A percentile compares a stretch with the other conserved stretches of the same genome.
Evolutionary conservation across 1,140 invertebrate species (phyloP).

Genomic region (Bombus ignitus): DNA sequence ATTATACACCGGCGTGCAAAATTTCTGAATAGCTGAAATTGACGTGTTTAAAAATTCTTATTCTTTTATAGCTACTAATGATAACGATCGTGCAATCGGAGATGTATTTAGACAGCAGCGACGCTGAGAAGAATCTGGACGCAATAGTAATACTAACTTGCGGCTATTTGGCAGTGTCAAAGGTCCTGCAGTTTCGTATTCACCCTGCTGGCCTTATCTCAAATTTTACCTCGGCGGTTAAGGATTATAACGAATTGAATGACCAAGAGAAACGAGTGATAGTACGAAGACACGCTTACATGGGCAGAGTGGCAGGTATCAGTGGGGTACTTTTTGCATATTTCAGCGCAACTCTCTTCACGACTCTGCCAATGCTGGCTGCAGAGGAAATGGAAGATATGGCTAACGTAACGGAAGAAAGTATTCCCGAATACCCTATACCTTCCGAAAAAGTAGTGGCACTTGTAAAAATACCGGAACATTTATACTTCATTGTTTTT

Average conservation of each 20-base stretch:
- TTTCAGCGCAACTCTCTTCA: neutral
- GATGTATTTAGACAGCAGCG: slow-evolving; percentile 28
- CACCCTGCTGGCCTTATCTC: neutral
- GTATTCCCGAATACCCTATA: slow-evolving; percentile 3
- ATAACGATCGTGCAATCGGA: slow-evolving; percentile 1
- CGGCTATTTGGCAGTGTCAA: slow-evolving; percentile 32
- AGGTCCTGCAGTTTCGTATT: slow-evolving; percentile 30
- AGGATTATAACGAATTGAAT: slow-evolving; percentile 38
- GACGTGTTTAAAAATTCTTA: neutral
- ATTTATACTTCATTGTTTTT: neutral
- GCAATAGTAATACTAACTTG: slow-evolving; percentile 2
- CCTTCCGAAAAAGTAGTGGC: slow-evolving; percentile 17
- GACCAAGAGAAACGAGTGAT: slow-evolving; percentile 4
- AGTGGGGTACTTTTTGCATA: slow-evolving; percentile 40
- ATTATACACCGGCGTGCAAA: too few relatives aligned
- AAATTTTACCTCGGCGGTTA: slow-evolving; percentile 43
- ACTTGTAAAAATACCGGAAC: neutral
- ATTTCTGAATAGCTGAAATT: neutral
- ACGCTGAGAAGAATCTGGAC: slow-evolving; percentile 31
- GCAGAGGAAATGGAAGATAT: neutral
- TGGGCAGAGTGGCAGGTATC: slow-evolving; percentile 21
- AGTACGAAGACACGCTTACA: slow-evolving; percentile 32
- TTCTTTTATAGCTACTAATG: slow-evolving; percentile 9
- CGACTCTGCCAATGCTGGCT: slow-evolving; percentile 7
- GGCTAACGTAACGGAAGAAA: slow-evolving; percentile 3